Conservation (phyloP, 2,888 invertebrate species). For the Poecilus cupreus region DNA sequence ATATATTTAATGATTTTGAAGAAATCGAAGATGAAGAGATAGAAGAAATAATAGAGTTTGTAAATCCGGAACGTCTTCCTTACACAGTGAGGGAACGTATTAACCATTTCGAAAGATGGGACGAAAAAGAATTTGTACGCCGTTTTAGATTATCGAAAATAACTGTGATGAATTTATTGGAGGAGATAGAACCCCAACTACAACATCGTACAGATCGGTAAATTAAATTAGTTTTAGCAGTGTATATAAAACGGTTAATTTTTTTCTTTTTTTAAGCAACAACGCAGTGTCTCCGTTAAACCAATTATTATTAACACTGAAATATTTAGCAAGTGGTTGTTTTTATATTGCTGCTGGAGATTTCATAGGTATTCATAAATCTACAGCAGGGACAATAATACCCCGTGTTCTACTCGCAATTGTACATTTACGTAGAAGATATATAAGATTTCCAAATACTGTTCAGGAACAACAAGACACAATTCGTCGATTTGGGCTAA, state of each 20-base stretch:
- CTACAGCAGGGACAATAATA: neutral
- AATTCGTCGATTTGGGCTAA: neutral
- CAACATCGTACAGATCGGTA: neutral
- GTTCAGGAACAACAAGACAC: neutral
- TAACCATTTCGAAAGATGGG: neutral
- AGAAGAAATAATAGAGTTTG: neutral
- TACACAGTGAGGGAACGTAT: neutral
- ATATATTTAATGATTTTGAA: neutral
- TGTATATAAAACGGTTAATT: neutral
- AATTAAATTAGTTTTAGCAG: neutral
- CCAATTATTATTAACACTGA: neutral
- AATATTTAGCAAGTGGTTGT: neutral
- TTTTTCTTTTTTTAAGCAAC: neutral
- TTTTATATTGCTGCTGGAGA: neutral
- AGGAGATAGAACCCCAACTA: neutral
- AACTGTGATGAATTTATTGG: neutral
- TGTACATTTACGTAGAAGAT: constrained; percentile 3
- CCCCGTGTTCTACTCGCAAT: neutral
- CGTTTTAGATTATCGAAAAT: neutral
- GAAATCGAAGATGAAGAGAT: neutral
- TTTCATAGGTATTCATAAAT: neutral
- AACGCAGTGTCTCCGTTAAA: neutral
- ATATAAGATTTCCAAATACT: neutral
- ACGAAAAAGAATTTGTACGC: neutral
- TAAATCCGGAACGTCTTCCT: neutral